phyloP scores from a whole-genome alignment of 1,140 invertebrate species.

The Magallana ariakensis region DNA sequence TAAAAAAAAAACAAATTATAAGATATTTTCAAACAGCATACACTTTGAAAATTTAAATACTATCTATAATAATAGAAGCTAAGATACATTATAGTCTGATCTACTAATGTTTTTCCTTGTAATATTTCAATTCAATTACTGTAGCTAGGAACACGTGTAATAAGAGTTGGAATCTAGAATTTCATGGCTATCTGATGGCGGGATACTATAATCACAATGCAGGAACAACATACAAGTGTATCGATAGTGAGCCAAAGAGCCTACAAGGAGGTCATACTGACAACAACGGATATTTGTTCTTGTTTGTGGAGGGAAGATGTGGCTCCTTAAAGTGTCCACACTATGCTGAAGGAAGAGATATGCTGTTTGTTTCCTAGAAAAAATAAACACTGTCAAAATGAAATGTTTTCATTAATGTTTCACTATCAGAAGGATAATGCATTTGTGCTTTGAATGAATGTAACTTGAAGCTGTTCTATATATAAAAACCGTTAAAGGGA shows the following conservation, averaged over 20 bases:
- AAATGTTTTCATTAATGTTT: too few species aligned
- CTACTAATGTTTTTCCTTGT: not conserved
- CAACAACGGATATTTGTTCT: constrained; percentile 58
- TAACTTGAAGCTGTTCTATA: too few species aligned
- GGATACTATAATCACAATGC: constrained; percentile 12
- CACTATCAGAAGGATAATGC: too few species aligned
- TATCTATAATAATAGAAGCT: too few species aligned
- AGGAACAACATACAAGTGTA: constrained; percentile 53
- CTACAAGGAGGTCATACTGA: not conserved
- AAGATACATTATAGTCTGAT: not conserved
- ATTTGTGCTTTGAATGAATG: too few species aligned
- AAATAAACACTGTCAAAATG: too few species aligned
- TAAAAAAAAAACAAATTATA: too few species aligned
- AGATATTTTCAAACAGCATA: too few species aligned
- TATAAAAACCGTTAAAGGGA: too few species aligned
- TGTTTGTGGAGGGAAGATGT: constrained; percentile 53
- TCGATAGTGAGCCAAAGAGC: constrained; percentile 58
- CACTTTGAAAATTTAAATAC: too few species aligned
- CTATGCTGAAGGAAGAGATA: constrained; percentile 61
- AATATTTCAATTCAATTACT: constrained; percentile 47
- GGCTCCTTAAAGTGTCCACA: constrained; percentile 61
- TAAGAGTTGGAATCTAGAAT: constrained; percentile 54
- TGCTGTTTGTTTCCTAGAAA: constrained; percentile 60
- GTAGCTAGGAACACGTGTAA: constrained; percentile 54
- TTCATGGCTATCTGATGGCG: constrained; percentile 60